Evolutionary conservation across 2,113 vertebrate genomes (phyloP), one percentile per base, ranked within the genome.

Genomic region (Pseudopodoces humilis): DNA sequence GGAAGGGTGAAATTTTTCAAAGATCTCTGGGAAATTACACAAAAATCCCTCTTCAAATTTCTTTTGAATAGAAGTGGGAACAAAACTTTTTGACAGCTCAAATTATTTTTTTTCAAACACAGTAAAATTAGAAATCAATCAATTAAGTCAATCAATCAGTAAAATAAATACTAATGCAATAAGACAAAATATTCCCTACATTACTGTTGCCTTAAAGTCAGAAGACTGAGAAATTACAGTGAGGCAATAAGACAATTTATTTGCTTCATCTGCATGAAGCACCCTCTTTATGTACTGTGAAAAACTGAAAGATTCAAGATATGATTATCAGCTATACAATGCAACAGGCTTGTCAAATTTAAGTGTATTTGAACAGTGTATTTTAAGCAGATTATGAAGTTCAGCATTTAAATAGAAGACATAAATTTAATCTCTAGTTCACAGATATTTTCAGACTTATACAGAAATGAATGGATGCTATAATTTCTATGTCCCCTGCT

Each of bases 121-220:
- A 59, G 12, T 30, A 31, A 75, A 82, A 68, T 37, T 25, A 79
- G 43, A 82, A 65, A 64, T 44, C 10, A 41, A 28, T 28, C 6
- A n/a, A n/a, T 47, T 23, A 18, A 64, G 53, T 62, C 13, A 62
- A 37, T 31, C 50, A 30, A 68, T 33, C n/a, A 22, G 18, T 13
- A 0, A 23, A 64, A 56, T 19, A 1, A 31, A 6, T 74, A 28
- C 58, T 74, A 58, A 6, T 67, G 2, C 0, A 81, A 6, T 16
- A 49, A 65, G 33, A 56, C 33, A 58, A 72, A 52, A 25, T 33
- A 35, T 19, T 74, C 23, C 55, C 18, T 64, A 27, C 2, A 18
- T 25, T 63, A 30, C 8, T 41, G 14, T n/a, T 31, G 1, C 28
- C 68, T 85, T 56, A 60, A 86, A 83, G 28, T 49, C 31, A 60